phyloP scores from a whole-genome alignment of 2,797 vertebrate genomes.

The Xerus rutilus region DNA sequence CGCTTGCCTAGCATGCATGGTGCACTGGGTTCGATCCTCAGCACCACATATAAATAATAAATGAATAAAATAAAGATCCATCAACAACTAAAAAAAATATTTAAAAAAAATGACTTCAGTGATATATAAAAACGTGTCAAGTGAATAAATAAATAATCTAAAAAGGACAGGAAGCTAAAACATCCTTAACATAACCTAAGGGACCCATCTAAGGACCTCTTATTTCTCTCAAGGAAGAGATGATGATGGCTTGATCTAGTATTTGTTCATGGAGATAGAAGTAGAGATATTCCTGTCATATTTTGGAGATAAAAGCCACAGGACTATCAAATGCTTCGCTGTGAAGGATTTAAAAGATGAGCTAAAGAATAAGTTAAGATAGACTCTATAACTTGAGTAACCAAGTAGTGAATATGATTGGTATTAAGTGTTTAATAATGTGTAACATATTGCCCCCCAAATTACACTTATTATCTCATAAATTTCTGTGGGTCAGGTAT shows the following conservation, averaged over 20 bases:
- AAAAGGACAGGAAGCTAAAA: slow-evolving; percentile 10
- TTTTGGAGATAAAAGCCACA: not conserved
- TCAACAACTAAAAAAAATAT: no score
- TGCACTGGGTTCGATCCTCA: no score
- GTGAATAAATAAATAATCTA: not conserved
- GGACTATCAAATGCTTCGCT: not conserved
- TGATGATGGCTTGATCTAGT: not conserved
- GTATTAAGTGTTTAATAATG: not conserved
- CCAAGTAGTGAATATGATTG: slow-evolving; percentile 1
- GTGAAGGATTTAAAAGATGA: not conserved
- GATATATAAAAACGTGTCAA: slow-evolving; percentile 40
- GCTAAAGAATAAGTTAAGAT: not conserved
- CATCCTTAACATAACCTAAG: not conserved
- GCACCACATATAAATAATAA: no score
- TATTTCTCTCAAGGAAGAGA: not conserved
- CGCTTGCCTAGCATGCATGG: no score
- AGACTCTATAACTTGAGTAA: not conserved
- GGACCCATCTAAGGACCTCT: not conserved
- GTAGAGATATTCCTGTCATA: not conserved
- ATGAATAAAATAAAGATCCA: no score
- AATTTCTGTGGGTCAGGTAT: not conserved
- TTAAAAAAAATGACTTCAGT: not conserved
- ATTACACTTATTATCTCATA: not conserved
- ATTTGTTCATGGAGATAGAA: not conserved
- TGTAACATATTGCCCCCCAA: not conserved